phyloP scores from a whole-genome alignment of 2,888 invertebrate species.

The Chrysomela aeneicollis region DNA sequence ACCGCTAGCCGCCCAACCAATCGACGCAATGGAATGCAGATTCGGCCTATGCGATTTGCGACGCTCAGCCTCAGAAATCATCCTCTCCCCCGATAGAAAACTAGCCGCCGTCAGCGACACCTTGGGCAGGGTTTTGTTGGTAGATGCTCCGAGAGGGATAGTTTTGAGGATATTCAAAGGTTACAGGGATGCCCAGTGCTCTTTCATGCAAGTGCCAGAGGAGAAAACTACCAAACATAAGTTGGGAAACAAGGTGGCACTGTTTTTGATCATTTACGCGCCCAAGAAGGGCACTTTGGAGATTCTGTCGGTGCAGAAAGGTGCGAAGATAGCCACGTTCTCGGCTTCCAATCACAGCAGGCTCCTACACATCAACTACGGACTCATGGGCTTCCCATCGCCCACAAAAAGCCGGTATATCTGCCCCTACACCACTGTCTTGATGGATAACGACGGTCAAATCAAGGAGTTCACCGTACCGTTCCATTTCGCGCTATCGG shows the following conservation, averaged over 20 bases:
- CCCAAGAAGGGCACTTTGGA: slow-evolving; percentile 92
- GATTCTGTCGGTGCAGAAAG: slow-evolving; percentile 91
- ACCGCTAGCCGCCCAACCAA: slow-evolving; percentile 65
- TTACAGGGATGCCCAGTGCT: slow-evolving; percentile 94
- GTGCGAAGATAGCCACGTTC: slow-evolving; percentile 89
- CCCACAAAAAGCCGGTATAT: slow-evolving; percentile 65
- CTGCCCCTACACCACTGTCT: slow-evolving; percentile 75
- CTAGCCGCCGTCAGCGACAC: slow-evolving; percentile 85
- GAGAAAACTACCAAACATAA: slow-evolving; percentile 60
- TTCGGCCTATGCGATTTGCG: slow-evolving; percentile 83
- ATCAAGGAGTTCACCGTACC: slow-evolving; percentile 86
- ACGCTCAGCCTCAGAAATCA: slow-evolving; percentile 77
- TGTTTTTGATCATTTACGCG: slow-evolving; percentile 92
- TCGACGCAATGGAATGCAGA: slow-evolving; percentile 79
- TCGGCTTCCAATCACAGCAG: slow-evolving; percentile 86
- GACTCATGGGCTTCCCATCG: slow-evolving; percentile 76
- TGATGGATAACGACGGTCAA: slow-evolving; percentile 84
- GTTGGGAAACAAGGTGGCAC: slow-evolving; percentile 64
- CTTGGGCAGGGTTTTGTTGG: slow-evolving; percentile 85
- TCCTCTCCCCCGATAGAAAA: slow-evolving; percentile 80
- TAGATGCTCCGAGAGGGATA: slow-evolving; percentile 83
- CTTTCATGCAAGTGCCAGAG: slow-evolving; percentile 87
- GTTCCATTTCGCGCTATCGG: slow-evolving; percentile 89
- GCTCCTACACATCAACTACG: slow-evolving; percentile 81
- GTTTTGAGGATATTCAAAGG: slow-evolving; percentile 93